These are phyloP conservation scores for Urocitellus parryii DNA, from an alignment of 2,113 vertebrate species.

Conservation along the genomic window DNA sequence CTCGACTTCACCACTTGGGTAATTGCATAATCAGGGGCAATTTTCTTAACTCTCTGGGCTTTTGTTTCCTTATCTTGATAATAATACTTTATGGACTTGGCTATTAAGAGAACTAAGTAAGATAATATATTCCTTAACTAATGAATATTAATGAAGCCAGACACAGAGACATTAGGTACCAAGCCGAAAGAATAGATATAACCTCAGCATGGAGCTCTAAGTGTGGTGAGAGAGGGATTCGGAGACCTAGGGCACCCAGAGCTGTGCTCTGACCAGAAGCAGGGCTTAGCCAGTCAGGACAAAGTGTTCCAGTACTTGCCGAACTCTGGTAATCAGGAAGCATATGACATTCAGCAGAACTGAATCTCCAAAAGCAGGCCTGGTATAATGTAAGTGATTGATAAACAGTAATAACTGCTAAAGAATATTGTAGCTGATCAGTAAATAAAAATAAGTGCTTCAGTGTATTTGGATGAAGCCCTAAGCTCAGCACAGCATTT, in stretches of 20 bases:
- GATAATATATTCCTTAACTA: background rate
- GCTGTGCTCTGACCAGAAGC: background rate
- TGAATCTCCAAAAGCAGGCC: background rate
- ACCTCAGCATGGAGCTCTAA: background rate
- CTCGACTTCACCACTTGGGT: background rate
- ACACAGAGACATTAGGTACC: background rate
- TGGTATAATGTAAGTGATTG: background rate
- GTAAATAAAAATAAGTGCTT: background rate
- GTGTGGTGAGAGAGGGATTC: background rate
- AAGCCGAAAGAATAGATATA: background rate
- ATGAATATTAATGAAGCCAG: conserved; percentile 47
- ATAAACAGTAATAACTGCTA: background rate
- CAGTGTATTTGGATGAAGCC: background rate
- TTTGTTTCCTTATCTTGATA: conserved; percentile 44
- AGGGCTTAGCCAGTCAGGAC: background rate
- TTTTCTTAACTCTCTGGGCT: background rate
- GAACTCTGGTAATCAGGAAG: background rate
- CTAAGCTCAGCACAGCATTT: background rate
- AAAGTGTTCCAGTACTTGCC: background rate
- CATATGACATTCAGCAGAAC: background rate
- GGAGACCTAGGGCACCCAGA: background rate
- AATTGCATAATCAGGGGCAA: background rate
- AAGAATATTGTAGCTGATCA: background rate
- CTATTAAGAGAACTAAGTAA: conserved; percentile 17
- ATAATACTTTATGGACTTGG: background rate